Evolutionary conservation across 2,797 vertebrate species (phyloP), one percentile per base, ranked within the genome.

Genomic region (Pantherophis alleghaniensis): DNA sequence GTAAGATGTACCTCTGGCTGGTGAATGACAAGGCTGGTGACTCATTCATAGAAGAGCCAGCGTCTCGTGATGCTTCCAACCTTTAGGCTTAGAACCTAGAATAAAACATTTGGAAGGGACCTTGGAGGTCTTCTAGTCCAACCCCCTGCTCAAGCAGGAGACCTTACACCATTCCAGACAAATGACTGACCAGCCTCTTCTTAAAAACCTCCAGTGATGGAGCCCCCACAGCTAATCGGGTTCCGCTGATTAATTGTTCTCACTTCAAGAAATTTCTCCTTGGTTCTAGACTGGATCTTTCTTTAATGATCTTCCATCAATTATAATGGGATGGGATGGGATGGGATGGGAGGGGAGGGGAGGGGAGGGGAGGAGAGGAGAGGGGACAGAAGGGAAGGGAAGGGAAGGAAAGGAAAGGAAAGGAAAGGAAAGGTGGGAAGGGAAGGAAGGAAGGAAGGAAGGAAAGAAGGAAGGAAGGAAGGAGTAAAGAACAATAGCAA

Each of bases 311-410:
- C 63, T 69, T 32, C 63, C 63, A 32, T 32, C 63, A 12, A 5
- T 13, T 24, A 60, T 24, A 11, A 61, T 61, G 60, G 24, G 60
- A 61, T 10, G 60, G 24, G 22, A 26, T 1, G 22, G 22, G 22
- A 24, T 1, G 60, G 22, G 22, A 20, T 0, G 57, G 2, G 18
- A 20, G 0, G 18, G 2, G 1, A 59, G 1, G 57, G 2, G 57
- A 7, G 2, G 57, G 0, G 2, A 18, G 16, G 18, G 2, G 1
- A 59, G 3, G 57, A 0, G 57, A 7, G 2, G 57, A 0, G 2
- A 18, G 16, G 18, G 18, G 5, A 18, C 0, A 0, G 3, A 5
- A 4, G 2, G 14, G 3, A 2, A 11, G 55, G 55, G 3, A 13
- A 55, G 55, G 55, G 13, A 12, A 47, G 47, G 47, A 6, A 6